Evolutionary conservation across 2,888 invertebrate species (phyloP).

Genomic region (Quadriops clusia): DNA sequence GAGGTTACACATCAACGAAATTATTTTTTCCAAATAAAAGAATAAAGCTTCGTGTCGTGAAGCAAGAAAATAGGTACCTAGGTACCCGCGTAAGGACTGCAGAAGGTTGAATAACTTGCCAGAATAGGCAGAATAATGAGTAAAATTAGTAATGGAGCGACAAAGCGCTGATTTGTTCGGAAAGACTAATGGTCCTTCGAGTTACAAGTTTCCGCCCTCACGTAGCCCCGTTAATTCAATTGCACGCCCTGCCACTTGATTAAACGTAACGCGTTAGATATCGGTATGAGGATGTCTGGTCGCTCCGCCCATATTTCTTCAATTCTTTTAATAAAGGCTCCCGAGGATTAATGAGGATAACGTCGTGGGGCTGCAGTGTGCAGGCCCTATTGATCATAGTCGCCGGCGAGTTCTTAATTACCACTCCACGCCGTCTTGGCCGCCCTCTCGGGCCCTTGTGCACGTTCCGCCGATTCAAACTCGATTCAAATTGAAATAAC

Average conservation of each 20-base stretch:
- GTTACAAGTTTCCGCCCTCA: constrained; percentile 34
- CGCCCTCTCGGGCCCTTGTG: constrained; percentile 25
- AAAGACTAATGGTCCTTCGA: constrained; percentile 35
- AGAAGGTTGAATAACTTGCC: too few species aligned
- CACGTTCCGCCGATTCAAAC: constrained; percentile 30
- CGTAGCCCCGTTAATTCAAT: constrained; percentile 34
- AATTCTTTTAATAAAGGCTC: constrained; percentile 41
- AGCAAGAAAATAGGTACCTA: too few species aligned
- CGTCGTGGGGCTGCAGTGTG: constrained; percentile 23
- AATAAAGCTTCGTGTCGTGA: too few species aligned
- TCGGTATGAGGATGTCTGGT: constrained; percentile 25
- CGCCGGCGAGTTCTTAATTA: constrained; percentile 32
- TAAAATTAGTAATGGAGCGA: constrained; percentile 29
- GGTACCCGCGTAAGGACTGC: too few species aligned
- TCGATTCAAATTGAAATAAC: constrained; percentile 34
- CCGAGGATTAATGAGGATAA: constrained; percentile 36
- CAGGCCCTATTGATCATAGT: constrained; percentile 32
- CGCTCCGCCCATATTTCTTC: constrained; percentile 40
- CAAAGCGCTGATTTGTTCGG: constrained; percentile 33
- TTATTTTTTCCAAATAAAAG: too few species aligned
- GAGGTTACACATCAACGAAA: too few species aligned
- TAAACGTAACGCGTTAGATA: constrained; percentile 31
- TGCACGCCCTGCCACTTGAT: constrained; percentile 31
- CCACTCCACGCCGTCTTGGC: constrained; percentile 23
- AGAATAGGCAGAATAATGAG: constrained; percentile 20